These are phyloP conservation scores for Myzus persicae DNA, from an alignment of 1,140 invertebrate species.

Conservation along the genomic window DNA sequence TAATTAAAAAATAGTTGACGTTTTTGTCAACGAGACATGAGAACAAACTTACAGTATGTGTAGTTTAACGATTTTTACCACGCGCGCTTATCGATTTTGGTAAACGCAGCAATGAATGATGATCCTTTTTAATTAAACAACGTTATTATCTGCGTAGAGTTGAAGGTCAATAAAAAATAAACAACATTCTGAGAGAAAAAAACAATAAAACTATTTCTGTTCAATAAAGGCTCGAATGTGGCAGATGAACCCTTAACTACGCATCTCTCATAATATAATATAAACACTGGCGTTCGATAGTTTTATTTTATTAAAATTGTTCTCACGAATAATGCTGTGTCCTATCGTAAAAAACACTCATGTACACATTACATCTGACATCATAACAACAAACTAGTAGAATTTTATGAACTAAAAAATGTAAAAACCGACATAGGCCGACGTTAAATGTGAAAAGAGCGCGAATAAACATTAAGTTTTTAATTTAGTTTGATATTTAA, in stretches of 20 bases:
- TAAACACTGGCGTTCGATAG: not conserved
- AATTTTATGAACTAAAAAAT: conserved; percentile 11
- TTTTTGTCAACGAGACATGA: not conserved
- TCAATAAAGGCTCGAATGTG: not conserved
- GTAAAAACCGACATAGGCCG: not conserved
- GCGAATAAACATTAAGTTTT: not conserved
- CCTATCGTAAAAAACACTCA: not conserved
- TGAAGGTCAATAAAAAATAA: not conserved
- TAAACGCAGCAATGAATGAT: conserved; percentile 34
- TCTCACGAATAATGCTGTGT: not conserved
- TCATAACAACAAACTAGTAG: not conserved
- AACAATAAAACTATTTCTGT: conserved; percentile 25
- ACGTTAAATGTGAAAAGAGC: not conserved
- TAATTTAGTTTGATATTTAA: not conserved
- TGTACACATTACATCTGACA: not conserved
- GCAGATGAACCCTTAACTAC: not conserved
- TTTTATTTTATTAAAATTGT: not conserved
- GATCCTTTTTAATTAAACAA: conserved; percentile 24
- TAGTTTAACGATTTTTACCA: not conserved
- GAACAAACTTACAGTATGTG: not conserved
- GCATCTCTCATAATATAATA: not conserved
- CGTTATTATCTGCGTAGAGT: conserved; percentile 14
- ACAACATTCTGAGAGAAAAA: conserved; percentile 9
- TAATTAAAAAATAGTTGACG: conserved; percentile 16
- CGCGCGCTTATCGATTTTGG: not conserved